Conservation (phyloP, 2,113 vertebrate species). For the Synchiropus splendidus region DNA sequence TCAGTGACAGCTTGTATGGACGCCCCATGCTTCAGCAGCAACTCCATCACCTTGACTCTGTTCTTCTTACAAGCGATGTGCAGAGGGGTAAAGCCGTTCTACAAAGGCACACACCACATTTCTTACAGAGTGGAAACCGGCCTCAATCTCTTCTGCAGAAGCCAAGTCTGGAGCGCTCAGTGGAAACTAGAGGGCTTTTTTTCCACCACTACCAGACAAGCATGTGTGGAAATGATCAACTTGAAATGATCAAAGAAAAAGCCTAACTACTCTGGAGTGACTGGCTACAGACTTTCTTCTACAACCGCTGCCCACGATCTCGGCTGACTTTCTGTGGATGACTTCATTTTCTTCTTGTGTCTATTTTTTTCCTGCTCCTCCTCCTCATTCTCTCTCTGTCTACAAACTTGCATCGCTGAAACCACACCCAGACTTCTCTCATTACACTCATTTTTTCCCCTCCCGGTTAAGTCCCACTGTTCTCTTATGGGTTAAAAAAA, state of each 20-base stretch:
- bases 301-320: slow-evolving; percentile 4
- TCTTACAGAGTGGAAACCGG: neutral
- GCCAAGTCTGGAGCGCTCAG: slow-evolving; percentile 22
- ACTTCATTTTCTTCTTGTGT: slow-evolving; percentile 15
- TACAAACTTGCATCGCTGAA: slow-evolving; percentile 36
- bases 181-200: slow-evolving; percentile 33
- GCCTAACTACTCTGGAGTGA: slow-evolving; percentile 12
- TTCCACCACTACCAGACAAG: slow-evolving; percentile 30
- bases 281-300: slow-evolving; percentile 38
- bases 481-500: no score
- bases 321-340: no score
- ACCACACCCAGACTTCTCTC: slow-evolving; percentile 59
- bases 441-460: slow-evolving; percentile 19
- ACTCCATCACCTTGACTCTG: slow-evolving; percentile 96
- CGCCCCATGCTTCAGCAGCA: slow-evolving; percentile 91
- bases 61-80: slow-evolving; percentile 99
- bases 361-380: slow-evolving; percentile 49
- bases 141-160: slow-evolving; percentile 2
- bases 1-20: slow-evolving; percentile 97
- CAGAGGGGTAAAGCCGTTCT: slow-evolving; percentile 98
- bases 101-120: slow-evolving; percentile 7
- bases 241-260: slow-evolving; percentile 1
- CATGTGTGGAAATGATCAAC: slow-evolving; percentile 47
- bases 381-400: slow-evolving; percentile 42
- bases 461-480: neutral